phyloP scores from a whole-genome alignment of 2,888 invertebrate genomes.

The Nephrotoma flavescens region DNA sequence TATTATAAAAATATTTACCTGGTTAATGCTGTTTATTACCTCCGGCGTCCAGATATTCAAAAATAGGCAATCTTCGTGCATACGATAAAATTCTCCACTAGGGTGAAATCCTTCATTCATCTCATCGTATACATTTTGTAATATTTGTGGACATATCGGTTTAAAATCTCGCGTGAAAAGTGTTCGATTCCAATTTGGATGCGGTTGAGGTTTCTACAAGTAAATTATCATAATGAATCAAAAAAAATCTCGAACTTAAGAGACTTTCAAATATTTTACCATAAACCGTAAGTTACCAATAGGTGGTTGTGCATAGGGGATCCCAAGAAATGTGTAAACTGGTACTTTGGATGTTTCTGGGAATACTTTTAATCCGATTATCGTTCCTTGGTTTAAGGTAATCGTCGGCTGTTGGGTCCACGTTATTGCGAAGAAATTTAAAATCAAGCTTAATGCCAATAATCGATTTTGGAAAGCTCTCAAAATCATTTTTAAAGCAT shows the following conservation, averaged over 20 bases:
- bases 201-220: slow-evolving; percentile 49
- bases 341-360: slow-evolving; percentile 43
- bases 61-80: slow-evolving; percentile 71
- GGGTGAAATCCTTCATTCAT: slow-evolving; percentile 18
- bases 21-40: slow-evolving; percentile 28
- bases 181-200: slow-evolving; percentile 49
- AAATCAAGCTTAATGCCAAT: background rate
- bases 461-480: background rate
- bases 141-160: slow-evolving; percentile 51
- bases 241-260: background rate
- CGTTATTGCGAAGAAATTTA: background rate
- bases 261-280: slow-evolving; percentile 29
- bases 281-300: slow-evolving; percentile 58
- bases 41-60: slow-evolving; percentile 81
- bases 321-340: slow-evolving; percentile 56
- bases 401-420: slow-evolving; percentile 32
- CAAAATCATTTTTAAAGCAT: background rate
- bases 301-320: slow-evolving; percentile 71
- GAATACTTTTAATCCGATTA: slow-evolving; percentile 48
- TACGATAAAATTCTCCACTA: slow-evolving; percentile 14
- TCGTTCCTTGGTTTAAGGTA: slow-evolving; percentile 39
- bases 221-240: background rate
- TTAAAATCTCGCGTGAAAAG: slow-evolving; percentile 53
- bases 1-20: slow-evolving; percentile 2
- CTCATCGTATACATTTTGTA: slow-evolving; percentile 29